phyloP scores from a whole-genome alignment of 2,797 vertebrate genomes.

The Macropodus opercularis region DNA sequence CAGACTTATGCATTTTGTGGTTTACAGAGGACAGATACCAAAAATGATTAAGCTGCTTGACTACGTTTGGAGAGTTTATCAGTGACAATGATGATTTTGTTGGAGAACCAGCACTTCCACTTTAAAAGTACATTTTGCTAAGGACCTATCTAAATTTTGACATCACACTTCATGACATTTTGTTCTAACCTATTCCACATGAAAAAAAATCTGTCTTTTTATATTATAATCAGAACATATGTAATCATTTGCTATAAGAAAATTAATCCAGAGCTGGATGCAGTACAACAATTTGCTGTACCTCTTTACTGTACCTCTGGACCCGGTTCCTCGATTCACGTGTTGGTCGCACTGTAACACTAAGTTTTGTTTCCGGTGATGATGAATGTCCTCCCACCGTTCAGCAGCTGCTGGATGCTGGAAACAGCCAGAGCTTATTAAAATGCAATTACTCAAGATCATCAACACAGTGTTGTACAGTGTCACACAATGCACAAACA shows the following conservation, averaged over 20 bases:
- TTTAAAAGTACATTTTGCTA: too few species aligned
- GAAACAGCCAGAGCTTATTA: constrained; percentile 23
- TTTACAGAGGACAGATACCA: too few species aligned
- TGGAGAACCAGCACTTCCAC: too few species aligned
- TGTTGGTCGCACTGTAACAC: background rate
- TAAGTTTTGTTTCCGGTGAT: background rate
- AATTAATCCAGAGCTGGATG: background rate
- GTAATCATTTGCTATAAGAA: background rate
- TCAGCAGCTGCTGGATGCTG: constrained; percentile 19
- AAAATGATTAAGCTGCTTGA: too few species aligned
- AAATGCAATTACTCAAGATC: constrained; percentile 16
- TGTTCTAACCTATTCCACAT: background rate
- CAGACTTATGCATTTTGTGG: too few species aligned
- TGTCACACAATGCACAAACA: constrained; percentile 5
- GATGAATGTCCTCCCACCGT: constrained; percentile 1
- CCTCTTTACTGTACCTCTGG: background rate
- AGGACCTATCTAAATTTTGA: too few species aligned
- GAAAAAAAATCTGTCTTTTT: constrained; percentile 4
- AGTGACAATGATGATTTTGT: too few species aligned
- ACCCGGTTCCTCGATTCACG: background rate
- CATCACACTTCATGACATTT: background rate
- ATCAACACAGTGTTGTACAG: background rate
- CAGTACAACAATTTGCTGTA: background rate
- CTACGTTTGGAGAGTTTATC: too few species aligned
- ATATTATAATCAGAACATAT: background rate